phyloP scores from a whole-genome alignment of 2,888 invertebrate genomes.

The Plebejus anna region DNA sequence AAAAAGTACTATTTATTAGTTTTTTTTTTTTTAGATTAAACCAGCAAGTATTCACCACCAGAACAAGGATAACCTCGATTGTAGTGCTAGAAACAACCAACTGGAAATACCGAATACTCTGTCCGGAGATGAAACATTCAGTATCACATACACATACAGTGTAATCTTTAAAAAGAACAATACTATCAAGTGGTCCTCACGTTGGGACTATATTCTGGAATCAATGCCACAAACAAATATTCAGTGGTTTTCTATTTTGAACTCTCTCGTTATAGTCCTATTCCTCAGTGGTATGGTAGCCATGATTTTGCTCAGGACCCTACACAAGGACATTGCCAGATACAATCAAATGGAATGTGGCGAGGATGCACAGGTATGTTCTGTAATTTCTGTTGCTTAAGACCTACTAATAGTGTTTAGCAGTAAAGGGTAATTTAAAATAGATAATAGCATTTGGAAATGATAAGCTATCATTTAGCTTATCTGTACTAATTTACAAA shows the following conservation, averaged over 20 bases:
- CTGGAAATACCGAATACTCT: constrained; percentile 85
- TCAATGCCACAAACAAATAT: constrained; percentile 99
- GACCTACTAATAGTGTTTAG: background rate
- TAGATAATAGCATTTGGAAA: background rate
- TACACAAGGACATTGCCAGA: constrained; percentile 98
- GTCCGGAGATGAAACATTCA: constrained; percentile 71
- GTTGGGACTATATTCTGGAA: constrained; percentile 99
- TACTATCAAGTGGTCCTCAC: constrained; percentile 97
- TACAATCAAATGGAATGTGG: constrained; percentile 97
- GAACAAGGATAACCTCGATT: constrained; percentile 68
- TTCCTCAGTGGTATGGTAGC: constrained; percentile 99
- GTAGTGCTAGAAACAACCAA: constrained; percentile 75
- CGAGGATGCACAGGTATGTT: constrained; percentile 91
- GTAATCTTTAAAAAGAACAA: constrained; percentile 89
- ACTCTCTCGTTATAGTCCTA: constrained; percentile 97
- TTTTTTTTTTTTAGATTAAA: constrained; percentile 53
- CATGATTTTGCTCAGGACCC: constrained; percentile 97
- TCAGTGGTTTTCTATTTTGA: constrained; percentile 99
- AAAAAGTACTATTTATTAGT: no score
- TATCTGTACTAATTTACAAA: constrained; percentile 7
- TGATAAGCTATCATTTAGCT: background rate
- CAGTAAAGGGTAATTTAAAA: background rate
- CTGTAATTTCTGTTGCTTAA: background rate
- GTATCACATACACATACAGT: constrained; percentile 92
- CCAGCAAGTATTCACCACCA: constrained; percentile 80